Percentiles rank a stretch among this genome's conserved stretches.
Conservation (phyloP, 1,140 invertebrate species). For the Chrysopa pallens region DNA sequence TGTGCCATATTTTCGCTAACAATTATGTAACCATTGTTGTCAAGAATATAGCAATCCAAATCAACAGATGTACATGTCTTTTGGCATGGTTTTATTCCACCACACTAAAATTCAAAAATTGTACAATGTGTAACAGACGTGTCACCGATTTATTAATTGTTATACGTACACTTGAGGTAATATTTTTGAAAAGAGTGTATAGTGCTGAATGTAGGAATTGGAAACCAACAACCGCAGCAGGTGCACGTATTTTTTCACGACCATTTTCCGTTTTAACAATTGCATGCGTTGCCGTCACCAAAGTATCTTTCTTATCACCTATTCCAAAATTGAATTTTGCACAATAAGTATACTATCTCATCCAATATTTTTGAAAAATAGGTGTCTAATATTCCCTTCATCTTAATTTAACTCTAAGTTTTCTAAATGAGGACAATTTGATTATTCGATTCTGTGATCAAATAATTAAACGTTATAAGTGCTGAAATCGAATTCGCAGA, state of each 20-base stretch:
- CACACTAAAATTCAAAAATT: slow-evolving; percentile 23
- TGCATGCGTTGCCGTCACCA: slow-evolving; percentile 76
- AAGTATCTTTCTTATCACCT: slow-evolving; percentile 40
- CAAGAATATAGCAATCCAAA: slow-evolving; percentile 69
- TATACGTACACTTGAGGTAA: slow-evolving; percentile 38
- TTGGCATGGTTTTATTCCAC: slow-evolving; percentile 31
- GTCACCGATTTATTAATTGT: slow-evolving; percentile 7
- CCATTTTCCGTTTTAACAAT: slow-evolving; percentile 52
- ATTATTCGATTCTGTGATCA: too few species aligned
- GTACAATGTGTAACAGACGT: background rate
- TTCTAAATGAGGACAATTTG: too few species aligned
- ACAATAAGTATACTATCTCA: too few species aligned
- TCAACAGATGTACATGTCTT: slow-evolving; percentile 49
- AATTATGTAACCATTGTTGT: slow-evolving; percentile 78
- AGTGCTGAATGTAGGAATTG: slow-evolving; percentile 67
- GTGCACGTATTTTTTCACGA: slow-evolving; percentile 38
- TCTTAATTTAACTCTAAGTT: too few species aligned
- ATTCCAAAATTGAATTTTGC: background rate
- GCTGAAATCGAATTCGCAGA: too few species aligned
- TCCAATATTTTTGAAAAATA: too few species aligned
- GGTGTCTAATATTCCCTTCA: too few species aligned
- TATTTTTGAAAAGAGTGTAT: slow-evolving; percentile 58
- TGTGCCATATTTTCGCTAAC: slow-evolving; percentile 52
- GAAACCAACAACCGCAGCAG: slow-evolving; percentile 81
- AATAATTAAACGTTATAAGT: too few species aligned